Percentiles rank a stretch among this genome's conserved stretches.
Evolutionary conservation across 2,888 invertebrate genomes (phyloP).

Genomic region (Temnothorax rugatulus): DNA sequence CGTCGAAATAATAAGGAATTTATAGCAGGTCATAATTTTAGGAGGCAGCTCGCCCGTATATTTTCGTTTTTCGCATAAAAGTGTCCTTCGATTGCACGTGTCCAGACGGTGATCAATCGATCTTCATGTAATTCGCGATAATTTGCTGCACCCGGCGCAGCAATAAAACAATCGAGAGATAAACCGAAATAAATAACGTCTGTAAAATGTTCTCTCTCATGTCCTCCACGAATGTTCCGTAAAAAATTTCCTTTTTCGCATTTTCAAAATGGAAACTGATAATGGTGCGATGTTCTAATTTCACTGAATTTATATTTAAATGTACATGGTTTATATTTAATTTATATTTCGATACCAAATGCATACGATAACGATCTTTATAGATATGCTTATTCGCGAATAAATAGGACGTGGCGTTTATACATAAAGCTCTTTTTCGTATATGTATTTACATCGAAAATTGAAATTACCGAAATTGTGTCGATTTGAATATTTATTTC

Average conservation of each 20-base stretch:
- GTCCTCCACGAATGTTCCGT: too few species aligned
- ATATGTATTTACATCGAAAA: not conserved
- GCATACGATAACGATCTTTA: not conserved
- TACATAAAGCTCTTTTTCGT: not conserved
- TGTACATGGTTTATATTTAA: not conserved
- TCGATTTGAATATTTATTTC: not conserved
- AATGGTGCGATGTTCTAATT: not conserved
- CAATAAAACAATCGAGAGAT: not conserved
- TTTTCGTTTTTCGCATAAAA: not conserved
- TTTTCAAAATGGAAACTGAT: not conserved
- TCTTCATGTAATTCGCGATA: not conserved
- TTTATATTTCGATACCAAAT: not conserved
- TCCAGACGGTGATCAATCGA: not conserved
- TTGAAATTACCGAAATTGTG: not conserved
- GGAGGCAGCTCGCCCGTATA: not conserved
- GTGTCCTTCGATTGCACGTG: not conserved
- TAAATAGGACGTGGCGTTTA: not conserved
- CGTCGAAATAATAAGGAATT: slow-evolving; percentile 13
- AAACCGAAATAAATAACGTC: not conserved
- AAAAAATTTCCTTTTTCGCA: not conserved
- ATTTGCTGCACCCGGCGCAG: not conserved
- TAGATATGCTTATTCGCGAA: not conserved
- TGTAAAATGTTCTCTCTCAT: not conserved
- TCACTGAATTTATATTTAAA: too few species aligned
- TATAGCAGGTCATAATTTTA: not conserved